Conservation (phyloP, 2,888 invertebrate genomes). For the Drosophila niveifrons region DNA sequence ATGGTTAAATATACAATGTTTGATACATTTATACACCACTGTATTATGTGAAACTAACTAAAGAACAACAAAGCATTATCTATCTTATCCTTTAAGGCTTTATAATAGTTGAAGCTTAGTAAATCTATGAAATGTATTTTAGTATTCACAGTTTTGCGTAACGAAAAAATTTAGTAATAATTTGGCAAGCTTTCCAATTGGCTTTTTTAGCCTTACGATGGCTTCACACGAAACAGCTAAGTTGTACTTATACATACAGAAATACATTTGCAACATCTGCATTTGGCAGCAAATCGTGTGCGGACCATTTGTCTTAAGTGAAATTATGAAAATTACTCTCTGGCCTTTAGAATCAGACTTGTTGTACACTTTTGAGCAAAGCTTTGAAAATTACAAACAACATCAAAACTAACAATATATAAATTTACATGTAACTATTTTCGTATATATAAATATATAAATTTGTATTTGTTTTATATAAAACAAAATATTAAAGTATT, state of each 20-base stretch:
- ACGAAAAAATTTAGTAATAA: slow-evolving; percentile 12
- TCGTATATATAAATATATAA: slow-evolving; percentile 25
- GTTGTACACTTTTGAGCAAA: slow-evolving; percentile 41
- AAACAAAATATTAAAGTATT: slow-evolving; percentile 31
- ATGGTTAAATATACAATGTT: slow-evolving; percentile 65
- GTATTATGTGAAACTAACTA: slow-evolving; percentile 46
- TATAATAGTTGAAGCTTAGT: slow-evolving; percentile 38
- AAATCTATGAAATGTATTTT: slow-evolving; percentile 37
- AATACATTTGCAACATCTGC: not conserved
- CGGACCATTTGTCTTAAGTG: slow-evolving; percentile 9
- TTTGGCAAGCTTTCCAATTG: slow-evolving; percentile 17
- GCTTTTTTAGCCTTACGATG: slow-evolving; percentile 5
- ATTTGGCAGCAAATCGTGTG: slow-evolving; percentile 22
- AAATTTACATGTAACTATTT: slow-evolving; percentile 28
- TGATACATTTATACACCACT: slow-evolving; percentile 63
- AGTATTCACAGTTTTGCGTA: slow-evolving; percentile 18
- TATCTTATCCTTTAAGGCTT: slow-evolving; percentile 34
- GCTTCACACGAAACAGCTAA: slow-evolving; percentile 12
- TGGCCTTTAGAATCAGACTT: slow-evolving; percentile 40
- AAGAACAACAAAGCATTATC: slow-evolving; percentile 40
- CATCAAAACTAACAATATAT: slow-evolving; percentile 34
- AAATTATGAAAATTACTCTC: slow-evolving; percentile 23
- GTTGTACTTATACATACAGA: slow-evolving; percentile 16
- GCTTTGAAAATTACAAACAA: slow-evolving; percentile 42
- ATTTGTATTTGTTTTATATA: slow-evolving; percentile 35